Conservation (phyloP, 1,140 invertebrate genomes). For the Cyphomyrmex costatus region DNA sequence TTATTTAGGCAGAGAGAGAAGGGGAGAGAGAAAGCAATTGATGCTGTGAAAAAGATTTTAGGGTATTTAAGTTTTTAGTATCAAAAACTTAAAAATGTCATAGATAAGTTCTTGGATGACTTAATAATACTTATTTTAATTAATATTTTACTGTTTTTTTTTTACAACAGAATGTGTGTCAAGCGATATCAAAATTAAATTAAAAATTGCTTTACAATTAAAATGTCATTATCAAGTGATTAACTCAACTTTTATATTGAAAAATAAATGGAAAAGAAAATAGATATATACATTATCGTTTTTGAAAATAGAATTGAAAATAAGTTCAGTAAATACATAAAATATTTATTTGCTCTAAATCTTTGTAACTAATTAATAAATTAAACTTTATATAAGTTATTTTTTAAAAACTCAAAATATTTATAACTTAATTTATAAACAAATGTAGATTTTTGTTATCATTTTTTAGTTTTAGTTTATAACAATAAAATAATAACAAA, state of each 20-base stretch:
- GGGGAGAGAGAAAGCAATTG: not conserved
- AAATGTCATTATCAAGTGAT: not conserved
- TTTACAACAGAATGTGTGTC: not conserved
- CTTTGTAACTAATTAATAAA: no score
- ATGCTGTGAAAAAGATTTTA: not conserved
- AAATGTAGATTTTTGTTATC: no score
- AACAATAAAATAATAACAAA: no score
- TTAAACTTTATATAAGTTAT: no score
- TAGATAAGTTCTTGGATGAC: not conserved
- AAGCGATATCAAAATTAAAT: not conserved
- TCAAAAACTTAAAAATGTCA: not conserved
- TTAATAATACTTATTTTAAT: no score
- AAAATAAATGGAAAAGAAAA: not conserved
- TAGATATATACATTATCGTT: not conserved
- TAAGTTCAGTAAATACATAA: no score
- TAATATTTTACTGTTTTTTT: no score
- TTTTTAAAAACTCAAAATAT: no score
- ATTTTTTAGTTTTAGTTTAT: no score
- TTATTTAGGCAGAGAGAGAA: not conserved
- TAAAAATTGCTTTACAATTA: not conserved
- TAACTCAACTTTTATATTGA: conserved; percentile 6
- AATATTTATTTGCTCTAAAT: no score
- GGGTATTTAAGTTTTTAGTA: not conserved
- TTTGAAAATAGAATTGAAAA: not conserved
- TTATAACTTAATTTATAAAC: no score